A percentile compares a stretch with the other conserved stretches of the same genome.
Evolutionary conservation across 2,888 invertebrate species (phyloP).

Genomic region (Ptychoptera albimana): DNA sequence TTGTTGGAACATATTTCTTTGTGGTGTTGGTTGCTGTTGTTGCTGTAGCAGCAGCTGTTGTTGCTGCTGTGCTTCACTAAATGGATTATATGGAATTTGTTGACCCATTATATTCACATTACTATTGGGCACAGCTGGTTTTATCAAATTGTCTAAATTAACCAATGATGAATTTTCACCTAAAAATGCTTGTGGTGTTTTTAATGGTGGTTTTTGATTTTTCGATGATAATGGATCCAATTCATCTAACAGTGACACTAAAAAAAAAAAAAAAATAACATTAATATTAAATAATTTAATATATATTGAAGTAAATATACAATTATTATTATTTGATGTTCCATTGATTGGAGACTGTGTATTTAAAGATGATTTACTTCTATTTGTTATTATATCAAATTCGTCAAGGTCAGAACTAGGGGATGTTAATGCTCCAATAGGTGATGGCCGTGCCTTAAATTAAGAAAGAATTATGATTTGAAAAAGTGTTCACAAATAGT

Average conservation of each 20-base stretch:
- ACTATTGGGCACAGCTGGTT: constrained; percentile 28
- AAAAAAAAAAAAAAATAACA: constrained; percentile 6
- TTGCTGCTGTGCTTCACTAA: constrained; percentile 21
- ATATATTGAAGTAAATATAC: constrained; percentile 13
- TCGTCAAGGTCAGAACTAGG: constrained; percentile 65
- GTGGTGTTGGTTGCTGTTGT: constrained; percentile 15
- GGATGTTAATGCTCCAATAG: constrained; percentile 15
- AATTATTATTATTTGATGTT: constrained; percentile 26
- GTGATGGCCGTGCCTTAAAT: constrained; percentile 14
- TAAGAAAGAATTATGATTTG: not conserved
- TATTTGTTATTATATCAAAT: constrained; percentile 72
- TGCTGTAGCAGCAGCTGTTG: not conserved
- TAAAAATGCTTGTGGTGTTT: constrained; percentile 90
- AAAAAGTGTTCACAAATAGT: constrained; percentile 5
- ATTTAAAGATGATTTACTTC: constrained; percentile 36
- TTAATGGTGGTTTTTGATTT: constrained; percentile 28
- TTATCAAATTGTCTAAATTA: constrained; percentile 92
- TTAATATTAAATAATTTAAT: not conserved
- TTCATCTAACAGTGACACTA: constrained; percentile 28
- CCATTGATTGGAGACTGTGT: constrained; percentile 18
- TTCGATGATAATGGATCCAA: constrained; percentile 28
- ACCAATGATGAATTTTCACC: constrained; percentile 94
- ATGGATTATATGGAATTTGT: constrained; percentile 28
- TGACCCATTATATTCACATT: constrained; percentile 16
- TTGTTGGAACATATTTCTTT: constrained; percentile 42